Evolutionary conservation across 2,113 vertebrate genomes (phyloP).

Genomic region (Varanus salvator): DNA sequence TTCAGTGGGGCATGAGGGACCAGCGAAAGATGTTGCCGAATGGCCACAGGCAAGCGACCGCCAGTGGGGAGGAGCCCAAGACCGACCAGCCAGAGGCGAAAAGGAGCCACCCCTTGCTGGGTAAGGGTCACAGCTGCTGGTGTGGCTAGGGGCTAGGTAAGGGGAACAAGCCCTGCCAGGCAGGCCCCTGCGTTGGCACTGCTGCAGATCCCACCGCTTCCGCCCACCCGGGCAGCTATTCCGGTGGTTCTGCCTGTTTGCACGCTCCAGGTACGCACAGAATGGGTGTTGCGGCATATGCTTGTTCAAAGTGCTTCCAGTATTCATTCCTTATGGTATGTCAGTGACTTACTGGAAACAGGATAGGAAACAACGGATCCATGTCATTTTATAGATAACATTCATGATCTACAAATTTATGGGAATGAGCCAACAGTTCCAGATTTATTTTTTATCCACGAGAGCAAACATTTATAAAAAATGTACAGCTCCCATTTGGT

Average conservation of each 20-base stretch:
- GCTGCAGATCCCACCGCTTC: not conserved
- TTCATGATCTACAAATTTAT: slow-evolving; percentile 32
- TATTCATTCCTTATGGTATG: not conserved
- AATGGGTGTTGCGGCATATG: not conserved
- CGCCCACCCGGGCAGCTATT: not conserved
- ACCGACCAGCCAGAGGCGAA: slow-evolving; percentile 7
- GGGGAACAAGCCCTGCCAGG: slow-evolving; percentile 1
- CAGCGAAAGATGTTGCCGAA: slow-evolving; percentile 30
- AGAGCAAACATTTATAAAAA: slow-evolving; percentile 53
- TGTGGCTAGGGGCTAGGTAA: slow-evolving; percentile 12
- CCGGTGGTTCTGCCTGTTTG: not conserved
- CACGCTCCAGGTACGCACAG: slow-evolving; percentile 16
- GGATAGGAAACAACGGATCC: slow-evolving; percentile 7
- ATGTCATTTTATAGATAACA: slow-evolving; percentile 18
- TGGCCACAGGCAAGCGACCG: slow-evolving; percentile 44
- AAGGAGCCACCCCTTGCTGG: slow-evolving; percentile 13
- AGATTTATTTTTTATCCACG: slow-evolving; percentile 37
- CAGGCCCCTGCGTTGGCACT: slow-evolving; percentile 17
- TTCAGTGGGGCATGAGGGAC: slow-evolving; percentile 67
- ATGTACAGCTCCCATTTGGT: slow-evolving; percentile 55
- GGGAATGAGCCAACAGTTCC: slow-evolving; percentile 24
- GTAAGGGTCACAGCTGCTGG: slow-evolving; percentile 54
- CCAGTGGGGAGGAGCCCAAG: slow-evolving; percentile 28
- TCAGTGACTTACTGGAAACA: not conserved
- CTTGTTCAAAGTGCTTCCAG: not conserved